phyloP scores from a whole-genome alignment of 2,113 vertebrate genomes.

The Oryzias celebensis region DNA sequence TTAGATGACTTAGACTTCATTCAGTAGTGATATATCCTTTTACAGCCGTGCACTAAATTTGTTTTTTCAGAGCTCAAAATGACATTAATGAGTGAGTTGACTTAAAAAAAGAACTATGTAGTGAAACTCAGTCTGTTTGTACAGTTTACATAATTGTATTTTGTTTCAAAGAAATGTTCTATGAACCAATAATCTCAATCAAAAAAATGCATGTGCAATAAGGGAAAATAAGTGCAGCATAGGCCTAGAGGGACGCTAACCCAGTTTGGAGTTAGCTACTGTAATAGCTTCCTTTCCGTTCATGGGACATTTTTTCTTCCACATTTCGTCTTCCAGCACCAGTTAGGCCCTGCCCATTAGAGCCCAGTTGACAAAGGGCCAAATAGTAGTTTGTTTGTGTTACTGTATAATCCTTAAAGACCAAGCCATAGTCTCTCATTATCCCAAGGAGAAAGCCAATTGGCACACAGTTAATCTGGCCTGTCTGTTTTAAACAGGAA shows the following conservation, averaged over 20 bases:
- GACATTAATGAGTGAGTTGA: conserved; percentile 6
- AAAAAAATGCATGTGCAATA: conserved; percentile 7
- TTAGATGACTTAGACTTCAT: neutral
- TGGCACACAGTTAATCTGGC: conserved; percentile 45
- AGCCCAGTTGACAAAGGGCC: conserved; percentile 32
- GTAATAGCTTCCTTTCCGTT: conserved; percentile 20
- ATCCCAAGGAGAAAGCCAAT: conserved; percentile 60
- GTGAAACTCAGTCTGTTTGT: neutral
- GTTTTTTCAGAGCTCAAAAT: neutral
- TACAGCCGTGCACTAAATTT: neutral
- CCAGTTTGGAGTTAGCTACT: conserved; percentile 6
- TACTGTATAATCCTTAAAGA: conserved; percentile 75
- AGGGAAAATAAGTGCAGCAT: conserved; percentile 16
- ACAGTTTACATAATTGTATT: neutral
- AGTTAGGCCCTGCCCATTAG: conserved; percentile 14
- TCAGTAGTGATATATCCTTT: neutral
- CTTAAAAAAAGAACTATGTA: neutral
- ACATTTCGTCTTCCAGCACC: conserved; percentile 15
- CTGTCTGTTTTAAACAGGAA: conserved; percentile 58
- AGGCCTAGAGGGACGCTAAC: conserved; percentile 20
- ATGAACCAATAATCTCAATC: neutral
- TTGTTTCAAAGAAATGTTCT: conserved; percentile 4
- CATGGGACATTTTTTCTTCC: conserved; percentile 20
- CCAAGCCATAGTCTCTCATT: conserved; percentile 64
- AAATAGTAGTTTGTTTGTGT: conserved; percentile 78